These are phyloP conservation scores for Gastrophryne carolinensis DNA, from an alignment of 2,797 vertebrate species.

Conservation along the genomic window DNA sequence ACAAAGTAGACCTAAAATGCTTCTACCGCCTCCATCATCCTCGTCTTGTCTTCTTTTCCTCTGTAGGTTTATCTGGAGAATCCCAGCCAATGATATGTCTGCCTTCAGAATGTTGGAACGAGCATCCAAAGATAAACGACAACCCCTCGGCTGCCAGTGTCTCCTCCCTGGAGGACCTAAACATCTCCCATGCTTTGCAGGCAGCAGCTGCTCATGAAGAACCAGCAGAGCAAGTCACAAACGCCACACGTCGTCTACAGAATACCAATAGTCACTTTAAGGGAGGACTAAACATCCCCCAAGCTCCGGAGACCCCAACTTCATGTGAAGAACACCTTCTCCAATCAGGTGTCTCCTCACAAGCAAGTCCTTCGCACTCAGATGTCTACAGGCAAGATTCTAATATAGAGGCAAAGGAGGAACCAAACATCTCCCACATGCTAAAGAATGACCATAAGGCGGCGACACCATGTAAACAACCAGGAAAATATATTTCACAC, in stretches of 20 bases:
- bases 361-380: background rate
- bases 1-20: background rate
- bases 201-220: too few relatives aligned
- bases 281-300: too few relatives aligned
- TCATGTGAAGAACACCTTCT: too few relatives aligned
- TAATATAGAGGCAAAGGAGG: background rate
- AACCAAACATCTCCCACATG: background rate
- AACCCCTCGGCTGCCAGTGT: too few relatives aligned
- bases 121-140: background rate
- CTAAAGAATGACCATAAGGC: background rate
- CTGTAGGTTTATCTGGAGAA: too few relatives aligned
- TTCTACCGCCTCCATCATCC: too few relatives aligned
- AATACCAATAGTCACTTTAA: too few relatives aligned
- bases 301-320: background rate
- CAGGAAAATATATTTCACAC: background rate
- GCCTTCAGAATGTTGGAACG: background rate
- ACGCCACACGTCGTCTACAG: too few relatives aligned
- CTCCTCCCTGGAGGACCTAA: background rate
- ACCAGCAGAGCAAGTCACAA: too few relatives aligned
- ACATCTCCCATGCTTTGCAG: background rate
- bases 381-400: background rate
- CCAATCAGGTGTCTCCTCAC: background rate
- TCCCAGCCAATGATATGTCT: background rate
- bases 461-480: background rate
- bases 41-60: too few relatives aligned